These are phyloP conservation scores for Parus major DNA, from an alignment of 2,113 vertebrate genomes.

Conservation along the genomic window DNA sequence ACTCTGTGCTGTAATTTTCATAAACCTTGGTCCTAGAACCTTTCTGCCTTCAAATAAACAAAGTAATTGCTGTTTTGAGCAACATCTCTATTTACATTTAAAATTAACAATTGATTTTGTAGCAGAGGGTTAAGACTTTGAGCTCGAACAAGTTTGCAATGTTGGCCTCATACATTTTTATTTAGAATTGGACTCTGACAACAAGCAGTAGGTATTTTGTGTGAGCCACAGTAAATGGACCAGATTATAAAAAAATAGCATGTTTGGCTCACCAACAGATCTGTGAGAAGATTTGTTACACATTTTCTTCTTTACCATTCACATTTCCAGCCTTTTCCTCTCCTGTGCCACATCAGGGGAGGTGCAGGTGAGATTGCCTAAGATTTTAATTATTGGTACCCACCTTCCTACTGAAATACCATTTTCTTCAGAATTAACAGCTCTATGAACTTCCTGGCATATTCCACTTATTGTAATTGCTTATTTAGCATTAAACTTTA, in stretches of 20 bases:
- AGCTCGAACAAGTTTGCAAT: rapidly evolving
- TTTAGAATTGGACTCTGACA: background rate
- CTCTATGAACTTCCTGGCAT: background rate
- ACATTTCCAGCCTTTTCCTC: background rate
- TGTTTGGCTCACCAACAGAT: background rate
- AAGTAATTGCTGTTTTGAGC: background rate
- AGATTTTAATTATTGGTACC: background rate
- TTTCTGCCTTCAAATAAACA: background rate
- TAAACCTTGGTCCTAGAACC: background rate
- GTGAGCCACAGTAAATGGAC: background rate
- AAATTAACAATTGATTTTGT: background rate
- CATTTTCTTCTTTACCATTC: background rate
- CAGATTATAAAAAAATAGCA: background rate
- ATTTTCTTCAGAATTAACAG: background rate
- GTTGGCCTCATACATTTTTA: background rate
- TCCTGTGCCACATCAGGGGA: rapidly evolving
- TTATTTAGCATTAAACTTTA: background rate
- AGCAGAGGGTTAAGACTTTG: background rate
- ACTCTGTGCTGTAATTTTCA: background rate
- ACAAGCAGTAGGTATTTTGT: background rate
- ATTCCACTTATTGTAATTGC: background rate
- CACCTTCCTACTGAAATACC: background rate
- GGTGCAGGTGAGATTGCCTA: background rate
- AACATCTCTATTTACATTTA: background rate
- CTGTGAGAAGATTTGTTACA: background rate